Percentiles rank a stretch among this genome's conserved stretches.
Evolutionary conservation across 2,113 vertebrate genomes (phyloP).

Genomic region (Leucoraja erinaceus): DNA sequence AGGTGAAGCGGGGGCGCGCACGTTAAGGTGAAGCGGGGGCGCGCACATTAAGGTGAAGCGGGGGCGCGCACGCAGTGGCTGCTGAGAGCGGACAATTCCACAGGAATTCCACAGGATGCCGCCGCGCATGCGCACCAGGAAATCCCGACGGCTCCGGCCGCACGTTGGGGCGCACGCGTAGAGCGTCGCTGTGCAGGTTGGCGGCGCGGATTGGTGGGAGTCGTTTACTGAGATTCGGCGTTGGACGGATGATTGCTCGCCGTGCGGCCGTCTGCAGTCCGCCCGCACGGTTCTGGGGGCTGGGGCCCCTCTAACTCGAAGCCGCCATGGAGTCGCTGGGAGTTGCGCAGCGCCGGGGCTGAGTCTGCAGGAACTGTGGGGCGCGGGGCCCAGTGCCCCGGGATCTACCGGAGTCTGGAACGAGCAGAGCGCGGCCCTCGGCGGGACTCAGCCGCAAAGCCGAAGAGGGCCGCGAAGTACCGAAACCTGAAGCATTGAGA

Average conservation of each 20-base stretch:
- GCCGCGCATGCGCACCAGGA: background rate
- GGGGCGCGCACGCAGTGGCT: too few species aligned
- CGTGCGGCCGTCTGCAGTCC: background rate
- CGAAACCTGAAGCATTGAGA: background rate
- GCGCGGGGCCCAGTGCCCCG: constrained; percentile 28
- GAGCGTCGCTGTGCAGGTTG: background rate
- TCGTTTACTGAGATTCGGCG: background rate
- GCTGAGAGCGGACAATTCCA: too few species aligned
- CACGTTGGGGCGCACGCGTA: background rate
- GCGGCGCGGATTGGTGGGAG: background rate
- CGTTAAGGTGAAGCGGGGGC: too few species aligned
- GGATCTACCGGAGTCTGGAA: background rate
- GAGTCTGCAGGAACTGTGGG: background rate
- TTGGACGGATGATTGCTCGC: background rate
- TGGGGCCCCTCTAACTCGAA: background rate
- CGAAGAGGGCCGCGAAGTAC: background rate
- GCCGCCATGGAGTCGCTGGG: background rate
- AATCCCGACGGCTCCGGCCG: background rate
- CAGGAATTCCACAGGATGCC: too few species aligned
- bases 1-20: too few species aligned
- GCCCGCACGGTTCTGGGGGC: background rate
- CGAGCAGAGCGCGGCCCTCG: background rate
- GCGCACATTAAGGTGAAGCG: too few species aligned
- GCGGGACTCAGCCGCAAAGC: background rate
- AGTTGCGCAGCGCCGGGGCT: background rate